Evolutionary conservation across 2,797 vertebrate genomes (phyloP).

Genomic region (Cyclopterus lumpus): DNA sequence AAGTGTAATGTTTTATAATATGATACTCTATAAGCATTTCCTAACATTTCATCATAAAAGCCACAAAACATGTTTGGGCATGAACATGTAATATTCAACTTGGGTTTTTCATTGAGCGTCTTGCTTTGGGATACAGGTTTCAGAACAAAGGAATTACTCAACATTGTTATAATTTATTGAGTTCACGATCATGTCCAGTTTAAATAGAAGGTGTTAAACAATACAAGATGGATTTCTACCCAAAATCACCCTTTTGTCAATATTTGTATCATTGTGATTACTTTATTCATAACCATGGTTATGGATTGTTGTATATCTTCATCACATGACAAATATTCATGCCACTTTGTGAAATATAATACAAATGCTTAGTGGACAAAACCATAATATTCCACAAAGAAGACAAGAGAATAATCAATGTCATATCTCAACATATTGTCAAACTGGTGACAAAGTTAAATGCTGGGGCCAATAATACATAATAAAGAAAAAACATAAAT

Average conservation of each 20-base stretch:
- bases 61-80: slow-evolving; percentile 13
- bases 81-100: slow-evolving; percentile 22
- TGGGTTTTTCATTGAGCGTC: slow-evolving; percentile 27
- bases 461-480: too few species aligned
- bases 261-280: not conserved
- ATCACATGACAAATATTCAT: not conserved
- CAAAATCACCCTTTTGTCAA: not conserved
- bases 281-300: not conserved
- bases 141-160: not conserved
- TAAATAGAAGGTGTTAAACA: not conserved
- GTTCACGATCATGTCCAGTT: not conserved
- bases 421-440: too few species aligned
- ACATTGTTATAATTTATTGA: not conserved
- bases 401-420: too few species aligned
- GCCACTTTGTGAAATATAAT: not conserved
- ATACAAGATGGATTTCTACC: not conserved
- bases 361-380: not conserved
- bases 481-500: too few species aligned
- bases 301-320: too few species aligned
- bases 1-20: slow-evolving; percentile 20
- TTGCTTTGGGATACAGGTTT: not conserved
- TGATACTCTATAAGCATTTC: slow-evolving; percentile 23
- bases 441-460: too few species aligned
- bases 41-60: slow-evolving; percentile 34
- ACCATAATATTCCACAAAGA: not conserved